Evolutionary conservation across 2,888 invertebrate species (phyloP).

Genomic region (Hermaeophaga mercurialis): DNA sequence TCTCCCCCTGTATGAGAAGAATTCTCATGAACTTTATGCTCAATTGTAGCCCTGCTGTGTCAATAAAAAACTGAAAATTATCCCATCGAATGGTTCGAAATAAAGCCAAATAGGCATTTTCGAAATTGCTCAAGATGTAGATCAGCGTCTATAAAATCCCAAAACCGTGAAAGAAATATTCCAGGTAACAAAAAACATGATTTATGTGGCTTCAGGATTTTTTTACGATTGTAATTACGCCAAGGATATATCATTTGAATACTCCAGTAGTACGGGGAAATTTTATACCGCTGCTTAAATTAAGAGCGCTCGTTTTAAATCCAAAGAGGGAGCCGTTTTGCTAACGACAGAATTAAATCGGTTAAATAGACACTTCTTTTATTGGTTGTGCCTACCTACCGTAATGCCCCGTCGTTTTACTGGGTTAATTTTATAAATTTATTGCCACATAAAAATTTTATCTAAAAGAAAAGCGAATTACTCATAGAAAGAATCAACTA

Average conservation of each 20-base stretch:
- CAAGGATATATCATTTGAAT: constrained; percentile 35
- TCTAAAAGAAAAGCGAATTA: constrained; percentile 41
- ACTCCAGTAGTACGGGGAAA: constrained; percentile 43
- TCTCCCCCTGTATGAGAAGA: not conserved
- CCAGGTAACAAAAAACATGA: constrained; percentile 28
- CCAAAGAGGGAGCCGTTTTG: constrained; percentile 40
- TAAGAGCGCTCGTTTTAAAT: constrained; percentile 45
- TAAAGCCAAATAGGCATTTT: constrained; percentile 3
- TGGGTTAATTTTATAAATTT: constrained; percentile 49
- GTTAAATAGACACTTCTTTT: constrained; percentile 49
- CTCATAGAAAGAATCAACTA: constrained; percentile 27
- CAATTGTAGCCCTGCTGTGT: not conserved
- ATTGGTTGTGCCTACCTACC: constrained; percentile 44
- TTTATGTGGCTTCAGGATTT: constrained; percentile 23
- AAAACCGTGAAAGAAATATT: constrained; percentile 20
- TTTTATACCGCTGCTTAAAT: constrained; percentile 52
- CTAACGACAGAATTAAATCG: constrained; percentile 52
- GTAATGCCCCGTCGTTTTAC: constrained; percentile 44
- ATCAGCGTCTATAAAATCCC: constrained; percentile 2
- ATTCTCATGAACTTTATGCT: not conserved
- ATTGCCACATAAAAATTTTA: constrained; percentile 44
- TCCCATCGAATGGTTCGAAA: constrained; percentile 4
- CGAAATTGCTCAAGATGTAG: constrained; percentile 2
- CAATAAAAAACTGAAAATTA: not conserved
- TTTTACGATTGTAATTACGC: constrained; percentile 31